Base-by-base conservation (phyloP, 2,797 vertebrate genomes). In the Toxotes lorentzi region DNA sequence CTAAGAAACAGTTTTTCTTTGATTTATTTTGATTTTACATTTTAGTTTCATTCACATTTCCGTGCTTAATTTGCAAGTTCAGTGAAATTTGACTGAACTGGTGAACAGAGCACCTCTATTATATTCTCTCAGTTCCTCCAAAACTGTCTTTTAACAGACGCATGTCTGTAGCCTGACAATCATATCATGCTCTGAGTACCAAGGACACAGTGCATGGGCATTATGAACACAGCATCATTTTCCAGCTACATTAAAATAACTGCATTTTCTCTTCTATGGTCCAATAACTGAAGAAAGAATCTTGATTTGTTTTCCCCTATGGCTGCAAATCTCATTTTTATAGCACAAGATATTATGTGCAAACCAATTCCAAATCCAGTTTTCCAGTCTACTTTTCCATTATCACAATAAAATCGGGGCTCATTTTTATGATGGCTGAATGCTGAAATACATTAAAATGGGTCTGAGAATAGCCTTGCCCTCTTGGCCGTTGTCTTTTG, bases 361-460 rank as follows among this genome's bases (percentile, higher is more conserved):
- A 90, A 93, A 91, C 90, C 90, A 93, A 93, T 94, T 94, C 87
- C 89, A 94, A 93, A 92, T 92, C 92, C 90, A 93, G 92, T 94
- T 93, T 90, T 91, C 92, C 90, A 87, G 91, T 93, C 89, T 88
- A 92, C 92, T 92, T 92, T 91, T 89, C 88, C 91, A 91, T 93
- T 93, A 95, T 95, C 93, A 90, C 93, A 94, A 94, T 93, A 93
- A 94, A 94, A 95, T 94, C 92, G 38, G 64, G 78, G 76, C 83
- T 91, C 85, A 73, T 94, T 92, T 94, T 91, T 92, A 92, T 82
- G 89, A 92, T 53, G 78, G 83, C 81, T 90, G 91, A 86, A 88
- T 86, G 91, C 90, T 93, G 86, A 93, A 90, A 94, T 87, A 91
- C 90, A 94, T 94, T 90, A 93, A 94, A 92, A 92, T 65, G 64